Evolutionary conservation across 2,888 invertebrate genomes (phyloP).

Genomic region (Cephus nigrinus): DNA sequence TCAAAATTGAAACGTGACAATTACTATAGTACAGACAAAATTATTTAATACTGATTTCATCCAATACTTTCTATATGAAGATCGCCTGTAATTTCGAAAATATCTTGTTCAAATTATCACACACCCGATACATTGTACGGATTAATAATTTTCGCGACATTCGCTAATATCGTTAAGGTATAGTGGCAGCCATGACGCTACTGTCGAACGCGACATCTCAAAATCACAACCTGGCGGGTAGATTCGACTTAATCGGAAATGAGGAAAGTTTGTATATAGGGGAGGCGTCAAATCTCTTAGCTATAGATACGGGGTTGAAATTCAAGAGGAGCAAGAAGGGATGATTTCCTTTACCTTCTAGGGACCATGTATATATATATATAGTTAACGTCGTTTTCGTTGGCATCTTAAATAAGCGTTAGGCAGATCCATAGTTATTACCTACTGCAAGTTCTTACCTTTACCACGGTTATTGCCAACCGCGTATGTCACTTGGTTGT

Average conservation of each 20-base stretch:
- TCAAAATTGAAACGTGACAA: neutral
- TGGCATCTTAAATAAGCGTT: slow-evolving; percentile 60
- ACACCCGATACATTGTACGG: neutral
- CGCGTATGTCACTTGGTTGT: slow-evolving; percentile 34
- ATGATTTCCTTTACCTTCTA: slow-evolving; percentile 48
- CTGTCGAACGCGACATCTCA: neutral
- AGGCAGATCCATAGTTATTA: slow-evolving; percentile 58
- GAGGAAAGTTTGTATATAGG: slow-evolving; percentile 48
- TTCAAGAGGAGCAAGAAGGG: slow-evolving; percentile 18
- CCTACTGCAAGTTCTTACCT: slow-evolving; percentile 26
- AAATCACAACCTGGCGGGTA: slow-evolving; percentile 20
- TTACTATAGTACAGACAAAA: neutral
- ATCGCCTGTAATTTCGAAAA: too few relatives aligned
- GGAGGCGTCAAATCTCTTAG: slow-evolving; percentile 5
- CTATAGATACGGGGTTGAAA: slow-evolving; percentile 15
- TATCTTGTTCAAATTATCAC: neutral
- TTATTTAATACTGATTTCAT: neutral
- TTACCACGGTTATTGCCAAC: slow-evolving; percentile 35
- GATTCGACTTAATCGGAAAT: slow-evolving; percentile 55
- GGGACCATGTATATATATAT: neutral
- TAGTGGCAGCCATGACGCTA: neutral
- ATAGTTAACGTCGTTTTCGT: slow-evolving; percentile 50
- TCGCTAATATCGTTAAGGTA: neutral
- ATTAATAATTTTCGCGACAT: neutral
- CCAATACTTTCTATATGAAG: neutral